Percentiles rank a stretch among this genome's conserved stretches.
These are phyloP conservation scores for Madoqua kirkii DNA, from an alignment of 2,113 vertebrate species.

Conservation along the genomic window DNA sequence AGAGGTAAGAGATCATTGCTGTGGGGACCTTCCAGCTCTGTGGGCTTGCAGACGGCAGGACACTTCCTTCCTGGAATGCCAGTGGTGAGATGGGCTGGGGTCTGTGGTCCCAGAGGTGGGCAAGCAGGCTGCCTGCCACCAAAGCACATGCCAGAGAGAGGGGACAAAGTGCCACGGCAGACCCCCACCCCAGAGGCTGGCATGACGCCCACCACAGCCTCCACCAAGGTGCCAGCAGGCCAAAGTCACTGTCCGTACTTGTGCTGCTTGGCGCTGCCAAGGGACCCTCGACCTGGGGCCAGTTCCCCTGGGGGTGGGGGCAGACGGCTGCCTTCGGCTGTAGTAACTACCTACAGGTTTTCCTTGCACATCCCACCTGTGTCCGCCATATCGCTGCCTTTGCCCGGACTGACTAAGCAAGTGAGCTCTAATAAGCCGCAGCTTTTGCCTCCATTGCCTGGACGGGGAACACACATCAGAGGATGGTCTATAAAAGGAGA, in stretches of 20 bases:
- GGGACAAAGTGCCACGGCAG: not conserved
- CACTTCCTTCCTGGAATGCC: not conserved
- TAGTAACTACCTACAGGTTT: not conserved
- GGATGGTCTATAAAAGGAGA: not conserved
- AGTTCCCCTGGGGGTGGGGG: not conserved
- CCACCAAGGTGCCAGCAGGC: not conserved
- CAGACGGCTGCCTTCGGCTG: not conserved
- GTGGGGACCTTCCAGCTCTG: not conserved
- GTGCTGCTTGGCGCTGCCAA: not conserved
- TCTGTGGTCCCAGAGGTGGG: not conserved
- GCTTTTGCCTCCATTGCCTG: not conserved
- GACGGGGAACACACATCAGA: not conserved
- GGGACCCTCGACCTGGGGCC: not conserved
- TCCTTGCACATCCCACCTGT: not conserved
- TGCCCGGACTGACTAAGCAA: not conserved
- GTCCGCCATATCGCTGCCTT: not conserved
- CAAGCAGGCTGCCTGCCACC: not conserved
- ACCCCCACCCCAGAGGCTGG: not conserved
- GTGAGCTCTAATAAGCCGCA: not conserved
- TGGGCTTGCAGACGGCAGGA: not conserved
- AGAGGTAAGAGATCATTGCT: not conserved
- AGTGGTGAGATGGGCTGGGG: not conserved
- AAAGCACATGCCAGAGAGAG: not conserved
- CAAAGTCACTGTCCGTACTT: not conserved
- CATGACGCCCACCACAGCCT: accelerated